A percentile compares a stretch with the other conserved stretches of the same genome.
phyloP scores from a whole-genome alignment of 1,140 invertebrate genomes.

The Drosophila burlai region DNA sequence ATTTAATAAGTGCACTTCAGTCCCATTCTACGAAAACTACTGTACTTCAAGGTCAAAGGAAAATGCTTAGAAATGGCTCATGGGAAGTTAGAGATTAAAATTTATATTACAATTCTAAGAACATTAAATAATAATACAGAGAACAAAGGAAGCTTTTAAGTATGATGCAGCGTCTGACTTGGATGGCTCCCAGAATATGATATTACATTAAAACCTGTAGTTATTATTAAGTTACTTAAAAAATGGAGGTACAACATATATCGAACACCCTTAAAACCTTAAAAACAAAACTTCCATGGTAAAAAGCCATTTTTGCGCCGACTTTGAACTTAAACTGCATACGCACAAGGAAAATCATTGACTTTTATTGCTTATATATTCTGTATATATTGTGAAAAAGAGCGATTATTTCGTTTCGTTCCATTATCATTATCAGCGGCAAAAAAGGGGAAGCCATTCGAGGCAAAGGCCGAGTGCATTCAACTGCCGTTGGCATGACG shows the following conservation, averaged over 20 bases:
- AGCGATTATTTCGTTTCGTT: slow-evolving; percentile 12
- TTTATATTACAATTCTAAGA: not conserved
- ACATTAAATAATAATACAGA: not conserved
- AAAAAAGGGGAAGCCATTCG: slow-evolving; percentile 14
- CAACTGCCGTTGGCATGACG: slow-evolving; percentile 65
- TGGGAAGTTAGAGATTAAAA: not conserved
- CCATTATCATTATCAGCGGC: slow-evolving; percentile 58
- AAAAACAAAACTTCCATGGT: too few relatives aligned
- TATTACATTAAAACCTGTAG: not conserved
- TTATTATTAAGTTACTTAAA: not conserved
- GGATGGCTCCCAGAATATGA: not conserved
- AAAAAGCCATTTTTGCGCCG: not conserved
- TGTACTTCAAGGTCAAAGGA: slow-evolving; percentile 15
- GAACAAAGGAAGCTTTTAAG: not conserved
- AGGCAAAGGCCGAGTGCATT: slow-evolving; percentile 63
- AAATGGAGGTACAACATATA: too few relatives aligned
- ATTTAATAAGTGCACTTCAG: slow-evolving; percentile 27
- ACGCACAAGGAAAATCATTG: slow-evolving; percentile 1
- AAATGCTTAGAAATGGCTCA: slow-evolving; percentile 1
- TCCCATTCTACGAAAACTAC: slow-evolving; percentile 7
- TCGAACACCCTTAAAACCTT: too few relatives aligned
- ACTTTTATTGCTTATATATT: not conserved
- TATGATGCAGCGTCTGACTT: too few relatives aligned
- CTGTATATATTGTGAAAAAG: slow-evolving; percentile 5
- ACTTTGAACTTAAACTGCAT: slow-evolving; percentile 15